These are phyloP conservation scores for Tenualosa ilisha DNA, from an alignment of 2,797 vertebrate genomes.

Conservation along the genomic window DNA sequence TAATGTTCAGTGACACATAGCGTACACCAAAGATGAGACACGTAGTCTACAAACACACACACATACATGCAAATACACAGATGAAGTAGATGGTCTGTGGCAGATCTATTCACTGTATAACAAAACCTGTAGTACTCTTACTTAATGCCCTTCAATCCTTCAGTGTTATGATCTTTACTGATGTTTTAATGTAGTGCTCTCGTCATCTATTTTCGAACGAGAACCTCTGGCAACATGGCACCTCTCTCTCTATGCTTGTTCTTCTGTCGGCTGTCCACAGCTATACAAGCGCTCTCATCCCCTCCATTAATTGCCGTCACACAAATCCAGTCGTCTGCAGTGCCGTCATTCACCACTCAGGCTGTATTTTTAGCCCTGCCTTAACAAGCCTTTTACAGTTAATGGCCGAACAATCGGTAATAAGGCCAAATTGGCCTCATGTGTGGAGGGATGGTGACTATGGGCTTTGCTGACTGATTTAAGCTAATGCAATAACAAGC, in stretches of 20 bases:
- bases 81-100: neutral
- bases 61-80: neutral
- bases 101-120: neutral
- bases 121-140: neutral
- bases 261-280: no score
- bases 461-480: neutral
- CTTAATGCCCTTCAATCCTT: neutral
- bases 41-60: neutral
- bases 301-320: neutral
- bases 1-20: neutral
- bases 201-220: neutral
- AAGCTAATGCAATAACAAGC: conserved; percentile 1
- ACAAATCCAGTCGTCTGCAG: neutral
- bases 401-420: neutral
- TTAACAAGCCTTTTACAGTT: conserved; percentile 2
- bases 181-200: neutral
- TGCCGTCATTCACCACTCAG: neutral
- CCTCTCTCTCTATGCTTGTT: no score
- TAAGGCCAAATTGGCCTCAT: neutral
- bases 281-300: neutral
- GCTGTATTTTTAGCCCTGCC: neutral
- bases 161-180: neutral
- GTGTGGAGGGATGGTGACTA: neutral
- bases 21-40: neutral
- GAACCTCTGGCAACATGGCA: neutral